These are phyloP conservation scores for Heliconius charithonia DNA, from an alignment of 2,888 invertebrate genomes.

Conservation along the genomic window DNA sequence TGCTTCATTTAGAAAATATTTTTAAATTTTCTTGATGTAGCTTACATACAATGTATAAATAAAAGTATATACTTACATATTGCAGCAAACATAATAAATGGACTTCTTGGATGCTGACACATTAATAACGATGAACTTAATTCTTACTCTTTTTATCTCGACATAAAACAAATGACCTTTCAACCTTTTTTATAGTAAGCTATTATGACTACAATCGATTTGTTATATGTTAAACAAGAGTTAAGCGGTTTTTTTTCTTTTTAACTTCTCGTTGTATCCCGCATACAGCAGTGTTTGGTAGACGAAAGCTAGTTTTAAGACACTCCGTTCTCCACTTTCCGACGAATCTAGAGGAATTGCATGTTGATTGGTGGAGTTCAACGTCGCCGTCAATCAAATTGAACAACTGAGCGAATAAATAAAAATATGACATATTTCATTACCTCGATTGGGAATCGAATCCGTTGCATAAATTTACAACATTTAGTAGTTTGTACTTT, in stretches of 20 bases:
- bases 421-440: too few relatives aligned
- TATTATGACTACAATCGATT: not conserved
- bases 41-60: too few relatives aligned
- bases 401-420: too few relatives aligned
- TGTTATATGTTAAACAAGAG: not conserved
- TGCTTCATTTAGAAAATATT: too few relatives aligned
- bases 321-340: too few relatives aligned
- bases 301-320: not conserved
- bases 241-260: not conserved
- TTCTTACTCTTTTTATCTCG: conserved; percentile 22
- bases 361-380: too few relatives aligned
- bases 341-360: too few relatives aligned
- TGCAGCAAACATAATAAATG: conserved; percentile 13
- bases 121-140: conserved; percentile 14
- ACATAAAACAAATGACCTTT: not conserved
- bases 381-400: too few relatives aligned
- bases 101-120: conserved; percentile 13
- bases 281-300: not conserved
- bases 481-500: too few relatives aligned
- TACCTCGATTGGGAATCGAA: too few relatives aligned
- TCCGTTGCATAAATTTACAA: too few relatives aligned
- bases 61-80: not conserved
- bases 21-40: too few relatives aligned
- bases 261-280: not conserved
- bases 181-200: not conserved